Evolutionary conservation across 2,797 vertebrate genomes (phyloP), one percentile per base, ranked within the genome.

Genomic region (Nothura maculosa): DNA sequence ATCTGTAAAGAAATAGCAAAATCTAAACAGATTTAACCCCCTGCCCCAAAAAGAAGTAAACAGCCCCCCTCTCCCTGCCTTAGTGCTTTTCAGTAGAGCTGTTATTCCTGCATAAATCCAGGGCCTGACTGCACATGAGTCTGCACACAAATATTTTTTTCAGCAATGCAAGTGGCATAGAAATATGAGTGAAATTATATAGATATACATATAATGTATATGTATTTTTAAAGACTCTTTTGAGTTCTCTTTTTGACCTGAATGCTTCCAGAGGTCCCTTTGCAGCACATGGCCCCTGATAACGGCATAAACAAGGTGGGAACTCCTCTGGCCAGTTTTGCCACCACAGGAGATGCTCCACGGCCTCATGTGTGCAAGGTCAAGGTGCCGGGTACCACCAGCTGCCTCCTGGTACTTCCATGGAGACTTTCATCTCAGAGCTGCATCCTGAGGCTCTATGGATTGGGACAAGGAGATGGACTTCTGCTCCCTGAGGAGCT

Each of bases 51-150:
- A 52, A n/a, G 11, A 20, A 30, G 28, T 20, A 12, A 54, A 55
- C 17, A 18, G 7, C 1, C 6, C 17, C 7, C 30, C 3, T 40
- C 17, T 38, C 30, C 43, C 60, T 61, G 4, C 16, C 61, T 15
- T n/a, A 50, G 9, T 10, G 9, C 11, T 48, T 81, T 15, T 24
- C 52, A 10, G 10, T 42, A n/a, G 17, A 74, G 36, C 2, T 34
- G 8, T 50, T 61, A 15, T 27, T 21, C 54, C 11, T 38, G 25
- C 28, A 32, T 25, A 2, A 63, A 43, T 30, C 69, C 0, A 0
- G 5, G 8, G 27, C 38, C 47, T 68, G 28, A 15, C 7, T 3
- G 0, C n/a, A 43, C 12, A 25, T 47, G 36, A 22, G n/a, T 28
- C 24, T 16, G 2, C 25, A 18, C 36, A 38, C 10, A 3, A 9